A percentile compares a stretch with the other conserved stretches of the same genome.
Evolutionary conservation across 2,797 vertebrate species (phyloP).

Genomic region (Intellagama lesueurii): DNA sequence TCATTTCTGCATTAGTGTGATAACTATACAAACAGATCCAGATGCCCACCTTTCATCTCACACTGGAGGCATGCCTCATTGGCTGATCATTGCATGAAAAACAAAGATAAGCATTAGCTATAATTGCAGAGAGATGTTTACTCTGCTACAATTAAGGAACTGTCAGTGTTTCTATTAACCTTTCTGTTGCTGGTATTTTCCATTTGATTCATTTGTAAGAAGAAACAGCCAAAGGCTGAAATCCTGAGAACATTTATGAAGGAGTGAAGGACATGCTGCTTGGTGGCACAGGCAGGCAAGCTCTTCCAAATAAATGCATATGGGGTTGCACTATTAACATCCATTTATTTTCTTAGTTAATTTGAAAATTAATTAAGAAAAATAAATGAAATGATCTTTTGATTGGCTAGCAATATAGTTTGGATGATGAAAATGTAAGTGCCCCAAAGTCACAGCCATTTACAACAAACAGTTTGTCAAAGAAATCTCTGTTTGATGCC

Average conservation of each 20-base stretch:
- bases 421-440: background rate
- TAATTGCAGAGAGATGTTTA: conserved; percentile 76
- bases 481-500: background rate
- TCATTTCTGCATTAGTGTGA: conserved; percentile 70
- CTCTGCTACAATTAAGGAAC: conserved; percentile 74
- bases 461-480: background rate
- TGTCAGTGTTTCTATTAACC: conserved; percentile 77
- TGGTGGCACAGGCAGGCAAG: background rate
- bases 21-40: conserved; percentile 69
- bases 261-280: background rate
- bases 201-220: conserved; percentile 51
- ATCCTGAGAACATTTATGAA: background rate
- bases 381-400: background rate
- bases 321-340: background rate
- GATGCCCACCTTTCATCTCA: conserved; percentile 70
- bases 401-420: conserved; percentile 16
- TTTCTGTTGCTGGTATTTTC: conserved; percentile 77
- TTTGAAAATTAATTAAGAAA: background rate
- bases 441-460: background rate
- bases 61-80: conserved; percentile 62
- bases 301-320: background rate
- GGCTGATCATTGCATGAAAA: conserved; percentile 67
- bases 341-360: background rate
- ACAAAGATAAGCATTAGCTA: conserved; percentile 74
- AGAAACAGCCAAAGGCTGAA: conserved; percentile 33